Conservation (phyloP, 2,888 invertebrate genomes). For the Drosophila leonis region DNA sequence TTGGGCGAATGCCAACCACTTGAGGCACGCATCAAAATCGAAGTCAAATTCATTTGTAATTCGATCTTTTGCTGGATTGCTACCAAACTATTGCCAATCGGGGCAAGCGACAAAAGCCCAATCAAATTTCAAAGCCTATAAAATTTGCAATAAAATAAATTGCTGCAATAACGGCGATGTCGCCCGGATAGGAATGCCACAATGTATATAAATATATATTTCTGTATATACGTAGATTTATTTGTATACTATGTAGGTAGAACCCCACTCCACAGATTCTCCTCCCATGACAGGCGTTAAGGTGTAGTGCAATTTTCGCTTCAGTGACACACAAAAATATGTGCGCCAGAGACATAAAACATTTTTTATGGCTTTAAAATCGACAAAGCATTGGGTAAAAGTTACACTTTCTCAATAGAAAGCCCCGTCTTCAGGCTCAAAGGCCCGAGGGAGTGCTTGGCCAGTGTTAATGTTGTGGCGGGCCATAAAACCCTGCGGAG, state of each 20-base stretch:
- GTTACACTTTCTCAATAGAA: conserved; percentile 79
- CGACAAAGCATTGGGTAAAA: conserved; percentile 65
- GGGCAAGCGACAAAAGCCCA: conserved; percentile 46
- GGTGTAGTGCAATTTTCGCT: conserved; percentile 75
- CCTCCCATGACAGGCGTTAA: conserved; percentile 18
- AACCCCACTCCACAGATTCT: conserved; percentile 1
- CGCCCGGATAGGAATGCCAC: conserved; percentile 40
- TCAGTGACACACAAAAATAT: conserved; percentile 50
- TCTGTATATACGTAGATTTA: too few relatives aligned
- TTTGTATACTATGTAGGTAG: conserved; percentile 1
- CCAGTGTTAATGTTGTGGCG: conserved; percentile 52
- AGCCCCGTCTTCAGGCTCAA: conserved; percentile 44
- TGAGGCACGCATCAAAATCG: conserved; percentile 51
- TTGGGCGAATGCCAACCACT: conserved; percentile 29
- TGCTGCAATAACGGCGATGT: conserved; percentile 66
- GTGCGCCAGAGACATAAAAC: conserved; percentile 71
- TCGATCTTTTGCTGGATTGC: conserved; percentile 66
- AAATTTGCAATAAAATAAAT: conserved; percentile 81
- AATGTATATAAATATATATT: conserved; percentile 38
- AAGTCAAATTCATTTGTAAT: conserved; percentile 73
- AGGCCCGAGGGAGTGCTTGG: conserved; percentile 68
- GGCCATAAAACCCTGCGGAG: conserved; percentile 71
- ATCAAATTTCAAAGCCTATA: conserved; percentile 75
- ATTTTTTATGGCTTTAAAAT: conserved; percentile 81
- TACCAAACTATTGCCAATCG: conserved; percentile 56